Percentiles rank a stretch among this genome's conserved stretches.
phyloP scores from a whole-genome alignment of 92 coral and sea anemone species.

The Epizoanthus ramosus region DNA sequence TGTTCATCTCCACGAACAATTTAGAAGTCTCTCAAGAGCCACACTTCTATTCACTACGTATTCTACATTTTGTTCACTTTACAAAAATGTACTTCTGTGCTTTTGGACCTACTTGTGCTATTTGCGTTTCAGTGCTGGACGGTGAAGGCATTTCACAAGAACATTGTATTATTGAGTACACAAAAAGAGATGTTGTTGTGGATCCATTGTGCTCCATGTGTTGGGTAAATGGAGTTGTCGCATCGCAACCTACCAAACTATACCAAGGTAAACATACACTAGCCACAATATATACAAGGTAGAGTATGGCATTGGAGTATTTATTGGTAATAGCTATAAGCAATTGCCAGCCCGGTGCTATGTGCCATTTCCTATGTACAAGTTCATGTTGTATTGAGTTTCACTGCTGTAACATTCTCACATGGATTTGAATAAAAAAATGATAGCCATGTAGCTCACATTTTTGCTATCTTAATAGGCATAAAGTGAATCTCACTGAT shows the following conservation, averaged over 20 bases:
- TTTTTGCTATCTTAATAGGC: too few relatives aligned
- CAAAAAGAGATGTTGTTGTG: slow-evolving; percentile 75
- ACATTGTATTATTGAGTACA: slow-evolving; percentile 82
- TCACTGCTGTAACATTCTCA: too few relatives aligned
- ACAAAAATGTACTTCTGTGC: background rate
- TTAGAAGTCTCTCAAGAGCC: too few relatives aligned
- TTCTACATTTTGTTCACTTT: background rate
- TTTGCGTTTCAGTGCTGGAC: slow-evolving; percentile 66
- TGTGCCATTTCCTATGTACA: too few relatives aligned
- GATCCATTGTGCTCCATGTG: slow-evolving; percentile 76
- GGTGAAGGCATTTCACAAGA: slow-evolving; percentile 87
- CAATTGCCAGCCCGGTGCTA: too few relatives aligned
- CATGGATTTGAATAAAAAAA: too few relatives aligned
- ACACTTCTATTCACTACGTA: too few relatives aligned
- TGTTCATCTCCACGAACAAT: too few relatives aligned
- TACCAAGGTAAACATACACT: slow-evolving; percentile 76
- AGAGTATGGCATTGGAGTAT: too few relatives aligned
- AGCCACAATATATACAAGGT: background rate
- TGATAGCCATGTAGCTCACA: too few relatives aligned
- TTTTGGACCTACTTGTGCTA: background rate
- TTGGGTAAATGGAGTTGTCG: slow-evolving; percentile 82
- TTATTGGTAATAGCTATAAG: background rate
- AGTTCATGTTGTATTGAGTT: too few relatives aligned
- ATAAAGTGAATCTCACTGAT: too few relatives aligned
- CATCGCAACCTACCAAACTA: slow-evolving; percentile 77